Evolutionary conservation across 1,140 invertebrate genomes (phyloP).

Genomic region (Oncopodura yosiiana): DNA sequence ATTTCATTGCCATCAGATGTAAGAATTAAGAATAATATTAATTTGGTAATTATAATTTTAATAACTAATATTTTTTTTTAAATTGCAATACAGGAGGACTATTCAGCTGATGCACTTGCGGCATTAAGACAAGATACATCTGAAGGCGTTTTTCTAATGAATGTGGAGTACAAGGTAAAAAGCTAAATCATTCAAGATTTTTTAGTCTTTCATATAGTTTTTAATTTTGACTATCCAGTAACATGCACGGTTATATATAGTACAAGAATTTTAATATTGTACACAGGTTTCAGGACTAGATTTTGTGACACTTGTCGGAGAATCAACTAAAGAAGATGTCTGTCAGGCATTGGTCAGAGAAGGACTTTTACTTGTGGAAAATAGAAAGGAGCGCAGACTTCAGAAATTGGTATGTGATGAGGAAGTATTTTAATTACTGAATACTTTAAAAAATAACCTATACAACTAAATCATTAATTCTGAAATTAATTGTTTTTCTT

Average conservation of each 20-base stretch:
- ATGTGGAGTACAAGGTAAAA: constrained; percentile 56
- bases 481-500: neutral
- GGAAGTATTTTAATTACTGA: neutral
- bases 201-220: no score
- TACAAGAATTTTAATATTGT: neutral
- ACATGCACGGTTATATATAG: no score
- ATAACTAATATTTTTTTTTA: constrained; percentile 6
- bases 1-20: constrained; percentile 72
- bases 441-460: neutral
- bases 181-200: no score
- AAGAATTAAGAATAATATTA: constrained; percentile 38
- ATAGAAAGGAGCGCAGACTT: constrained; percentile 66
- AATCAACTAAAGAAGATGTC: constrained; percentile 66
- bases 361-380: constrained; percentile 73
- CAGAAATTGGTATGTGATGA: constrained; percentile 56
- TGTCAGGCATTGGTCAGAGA: constrained; percentile 72
- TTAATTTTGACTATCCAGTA: no score
- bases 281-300: constrained; percentile 48
- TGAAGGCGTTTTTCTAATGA: constrained; percentile 57
- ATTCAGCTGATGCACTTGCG: constrained; percentile 61
- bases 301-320: constrained; percentile 60
- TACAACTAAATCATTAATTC: neutral
- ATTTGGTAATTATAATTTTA: constrained; percentile 11
- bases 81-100: constrained; percentile 52
- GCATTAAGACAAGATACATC: constrained; percentile 49